Conservation (phyloP, 2,797 vertebrate species). For the Sebastes oblongus region DNA sequence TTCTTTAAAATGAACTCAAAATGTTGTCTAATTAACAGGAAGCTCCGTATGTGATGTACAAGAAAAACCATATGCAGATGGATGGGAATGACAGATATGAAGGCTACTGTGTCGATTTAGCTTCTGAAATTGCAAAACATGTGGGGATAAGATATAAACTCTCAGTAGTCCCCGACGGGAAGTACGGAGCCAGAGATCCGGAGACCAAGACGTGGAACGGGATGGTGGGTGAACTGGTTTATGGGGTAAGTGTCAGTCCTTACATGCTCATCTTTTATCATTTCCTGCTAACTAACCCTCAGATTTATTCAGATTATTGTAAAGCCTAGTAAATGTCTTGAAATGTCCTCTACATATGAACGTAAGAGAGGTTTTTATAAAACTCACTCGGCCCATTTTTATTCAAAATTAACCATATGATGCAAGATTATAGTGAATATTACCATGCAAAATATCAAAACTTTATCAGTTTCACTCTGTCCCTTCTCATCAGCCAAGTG, state of each 20-base stretch:
- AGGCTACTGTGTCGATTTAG: conserved; percentile 99
- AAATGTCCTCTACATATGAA: neutral
- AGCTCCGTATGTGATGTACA: conserved; percentile 99
- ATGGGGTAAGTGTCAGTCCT: conserved; percentile 91
- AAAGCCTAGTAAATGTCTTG: neutral
- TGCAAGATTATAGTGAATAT: neutral
- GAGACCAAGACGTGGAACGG: conserved; percentile 99
- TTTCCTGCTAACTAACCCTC: neutral
- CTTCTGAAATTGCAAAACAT: conserved; percentile 99
- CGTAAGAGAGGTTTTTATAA: neutral
- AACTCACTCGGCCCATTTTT: neutral
- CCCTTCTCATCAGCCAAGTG: neutral
- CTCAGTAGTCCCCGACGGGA: conserved; percentile 96
- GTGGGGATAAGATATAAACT: conserved; percentile 98
- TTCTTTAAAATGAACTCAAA: conserved; percentile 65
- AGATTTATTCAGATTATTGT: neutral
- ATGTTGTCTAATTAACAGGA: conserved; percentile 91
- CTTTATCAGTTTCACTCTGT: neutral
- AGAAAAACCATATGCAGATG: conserved; percentile 96
- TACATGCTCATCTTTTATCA: neutral
- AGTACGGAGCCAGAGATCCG: conserved; percentile 97
- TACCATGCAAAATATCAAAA: neutral
- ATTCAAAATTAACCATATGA: neutral
- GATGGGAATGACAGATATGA: conserved; percentile 99
- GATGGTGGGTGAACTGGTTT: conserved; percentile 99